phyloP scores from a whole-genome alignment of 2,113 vertebrate species.

The Dendrocopos noguchii region DNA sequence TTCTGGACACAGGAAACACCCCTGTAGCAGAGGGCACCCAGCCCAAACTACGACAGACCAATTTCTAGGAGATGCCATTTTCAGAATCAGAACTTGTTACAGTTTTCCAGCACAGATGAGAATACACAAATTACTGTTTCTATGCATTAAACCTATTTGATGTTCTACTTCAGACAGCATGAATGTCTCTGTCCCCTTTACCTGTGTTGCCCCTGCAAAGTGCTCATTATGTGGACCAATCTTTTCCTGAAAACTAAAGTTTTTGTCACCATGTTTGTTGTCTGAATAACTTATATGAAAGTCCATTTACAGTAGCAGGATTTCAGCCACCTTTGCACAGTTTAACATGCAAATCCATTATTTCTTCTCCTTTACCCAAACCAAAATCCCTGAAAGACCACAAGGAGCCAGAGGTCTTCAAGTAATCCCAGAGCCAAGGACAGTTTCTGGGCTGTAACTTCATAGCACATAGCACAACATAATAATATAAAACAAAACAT shows the following conservation, averaged over 20 bases:
- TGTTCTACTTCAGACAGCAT: neutral
- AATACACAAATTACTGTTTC: neutral
- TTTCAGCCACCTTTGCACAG: neutral
- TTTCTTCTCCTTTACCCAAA: neutral
- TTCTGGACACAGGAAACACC: too few relatives aligned
- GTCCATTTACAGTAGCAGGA: neutral
- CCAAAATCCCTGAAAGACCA: neutral
- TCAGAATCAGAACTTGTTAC: neutral
- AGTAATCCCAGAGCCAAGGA: accelerated
- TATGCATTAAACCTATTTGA: neutral
- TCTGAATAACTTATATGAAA: neutral
- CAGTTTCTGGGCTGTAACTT: neutral
- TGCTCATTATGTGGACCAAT: accelerated
- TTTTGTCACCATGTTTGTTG: neutral
- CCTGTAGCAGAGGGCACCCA: too few relatives aligned
- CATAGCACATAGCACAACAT: neutral
- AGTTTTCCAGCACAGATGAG: neutral
- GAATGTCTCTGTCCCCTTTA: neutral
- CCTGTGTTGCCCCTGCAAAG: neutral
- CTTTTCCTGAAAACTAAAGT: neutral
- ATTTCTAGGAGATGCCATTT: neutral
- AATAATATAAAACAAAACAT: neutral
- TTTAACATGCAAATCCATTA: accelerated
- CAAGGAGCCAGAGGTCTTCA: neutral
- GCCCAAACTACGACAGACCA: too few relatives aligned